A percentile compares a stretch with the other conserved stretches of the same genome.
These are phyloP conservation scores for Agelaius phoeniceus DNA, from an alignment of 2,113 vertebrate species.

Conservation along the genomic window DNA sequence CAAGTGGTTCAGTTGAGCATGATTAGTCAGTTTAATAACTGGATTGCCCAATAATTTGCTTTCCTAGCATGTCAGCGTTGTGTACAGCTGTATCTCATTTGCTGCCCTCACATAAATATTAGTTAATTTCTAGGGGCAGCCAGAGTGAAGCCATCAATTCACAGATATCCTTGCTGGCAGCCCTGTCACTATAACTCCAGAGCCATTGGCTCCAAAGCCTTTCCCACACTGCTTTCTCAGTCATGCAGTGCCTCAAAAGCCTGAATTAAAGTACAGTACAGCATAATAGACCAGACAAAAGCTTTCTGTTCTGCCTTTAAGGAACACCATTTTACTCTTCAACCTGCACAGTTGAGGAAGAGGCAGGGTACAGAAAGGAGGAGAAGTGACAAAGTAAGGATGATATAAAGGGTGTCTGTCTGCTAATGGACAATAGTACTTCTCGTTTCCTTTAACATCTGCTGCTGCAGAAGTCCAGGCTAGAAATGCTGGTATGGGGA, in stretches of 20 bases:
- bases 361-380: not conserved
- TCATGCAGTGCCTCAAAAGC: not conserved
- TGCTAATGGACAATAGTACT: not conserved
- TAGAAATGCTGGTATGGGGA: not conserved
- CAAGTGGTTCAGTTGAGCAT: not conserved
- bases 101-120: not conserved
- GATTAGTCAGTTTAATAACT: not conserved
- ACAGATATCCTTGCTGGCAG: not conserved
- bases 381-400: not conserved
- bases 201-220: not conserved
- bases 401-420: not conserved
- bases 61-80: not conserved
- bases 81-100: not conserved
- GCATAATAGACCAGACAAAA: not conserved
- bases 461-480: not conserved
- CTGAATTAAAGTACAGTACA: not conserved
- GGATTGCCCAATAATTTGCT: not conserved
- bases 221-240: not conserved
- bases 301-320: not conserved
- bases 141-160: not conserved
- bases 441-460: not conserved
- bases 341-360: not conserved
- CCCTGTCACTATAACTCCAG: not conserved
- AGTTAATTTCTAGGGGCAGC: not conserved
- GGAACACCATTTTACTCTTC: not conserved